phyloP scores from a whole-genome alignment of 2,113 vertebrate species.

The Prietella phreatophila region DNA sequence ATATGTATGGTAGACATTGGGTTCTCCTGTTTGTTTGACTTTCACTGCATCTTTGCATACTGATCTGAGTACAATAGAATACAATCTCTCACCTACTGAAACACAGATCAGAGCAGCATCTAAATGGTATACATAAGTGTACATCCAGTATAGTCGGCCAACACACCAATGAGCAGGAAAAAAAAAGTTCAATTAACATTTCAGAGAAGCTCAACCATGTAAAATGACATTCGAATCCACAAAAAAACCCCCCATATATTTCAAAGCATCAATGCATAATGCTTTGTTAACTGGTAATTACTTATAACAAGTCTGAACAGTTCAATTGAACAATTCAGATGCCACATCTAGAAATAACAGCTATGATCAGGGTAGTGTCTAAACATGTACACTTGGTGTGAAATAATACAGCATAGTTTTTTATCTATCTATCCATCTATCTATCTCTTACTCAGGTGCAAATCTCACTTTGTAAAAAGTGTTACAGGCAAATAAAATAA shows the following conservation, averaged over 20 bases:
- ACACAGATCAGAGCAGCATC: slow-evolving; percentile 1
- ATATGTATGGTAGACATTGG: not conserved
- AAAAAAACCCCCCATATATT: not conserved
- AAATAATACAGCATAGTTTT: slow-evolving; percentile 61
- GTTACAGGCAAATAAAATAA: slow-evolving; percentile 41
- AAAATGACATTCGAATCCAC: slow-evolving; percentile 21
- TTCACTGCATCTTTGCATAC: not conserved
- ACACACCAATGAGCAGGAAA: not conserved
- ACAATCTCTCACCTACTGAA: not conserved
- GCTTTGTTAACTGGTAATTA: slow-evolving; percentile 19
- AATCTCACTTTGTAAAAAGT: slow-evolving; percentile 47
- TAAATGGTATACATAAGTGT: not conserved
- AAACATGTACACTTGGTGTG: slow-evolving; percentile 29
- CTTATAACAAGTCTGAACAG: slow-evolving; percentile 15
- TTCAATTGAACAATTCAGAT: slow-evolving; percentile 28
- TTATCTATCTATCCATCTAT: no score
- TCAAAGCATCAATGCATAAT: not conserved
- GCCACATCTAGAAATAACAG: slow-evolving; percentile 17
- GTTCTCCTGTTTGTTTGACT: slow-evolving; percentile 4
- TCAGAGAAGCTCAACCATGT: slow-evolving; percentile 25
- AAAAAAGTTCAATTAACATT: not conserved
- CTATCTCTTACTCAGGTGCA: slow-evolving; percentile 48
- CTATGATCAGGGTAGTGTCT: slow-evolving; percentile 10
- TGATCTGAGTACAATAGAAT: not conserved
- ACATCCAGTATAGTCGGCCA: not conserved